Percentiles rank a stretch among this genome's conserved stretches.
Evolutionary conservation across 2,888 invertebrate genomes (phyloP).

Genomic region (Hyposoter dolosus): DNA sequence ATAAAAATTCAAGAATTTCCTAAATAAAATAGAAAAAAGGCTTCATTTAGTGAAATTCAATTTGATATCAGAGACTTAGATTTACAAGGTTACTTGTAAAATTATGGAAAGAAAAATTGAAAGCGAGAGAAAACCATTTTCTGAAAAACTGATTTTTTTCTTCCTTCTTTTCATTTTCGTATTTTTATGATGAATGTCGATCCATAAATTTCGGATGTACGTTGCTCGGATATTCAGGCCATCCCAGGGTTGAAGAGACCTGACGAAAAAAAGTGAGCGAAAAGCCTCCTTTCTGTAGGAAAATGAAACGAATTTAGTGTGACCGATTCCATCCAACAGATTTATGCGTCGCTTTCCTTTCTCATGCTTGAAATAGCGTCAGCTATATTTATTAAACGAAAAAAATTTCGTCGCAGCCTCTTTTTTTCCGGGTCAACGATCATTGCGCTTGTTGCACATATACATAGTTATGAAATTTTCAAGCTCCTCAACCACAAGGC

Average conservation of each 20-base stretch:
- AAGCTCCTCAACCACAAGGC: slow-evolving; percentile 39
- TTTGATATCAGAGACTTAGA: background rate
- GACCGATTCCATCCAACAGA: slow-evolving; percentile 18
- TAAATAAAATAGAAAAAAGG: background rate
- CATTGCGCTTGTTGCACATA: slow-evolving; percentile 17
- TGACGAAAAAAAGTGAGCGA: slow-evolving; percentile 2
- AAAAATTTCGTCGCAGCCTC: background rate
- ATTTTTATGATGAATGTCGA: background rate
- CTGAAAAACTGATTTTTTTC: background rate
- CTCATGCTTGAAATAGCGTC: background rate
- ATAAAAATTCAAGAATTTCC: background rate
- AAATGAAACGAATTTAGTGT: slow-evolving; percentile 18
- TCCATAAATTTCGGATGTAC: slow-evolving; percentile 1
- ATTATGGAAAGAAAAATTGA: background rate
- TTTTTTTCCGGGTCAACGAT: slow-evolving; percentile 55
- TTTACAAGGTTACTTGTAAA: background rate
- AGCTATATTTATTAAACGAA: slow-evolving; percentile 29
- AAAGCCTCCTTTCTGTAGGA: slow-evolving; percentile 14
- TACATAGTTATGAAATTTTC: slow-evolving; percentile 24
- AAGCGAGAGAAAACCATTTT: background rate
- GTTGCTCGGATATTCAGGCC: background rate
- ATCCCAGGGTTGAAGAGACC: background rate
- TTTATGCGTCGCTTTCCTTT: slow-evolving; percentile 8
- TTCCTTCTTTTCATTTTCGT: background rate
- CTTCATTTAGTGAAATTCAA: background rate